Evolutionary conservation across 2,888 invertebrate genomes (phyloP).

Genomic region (Apotomis turbidana): DNA sequence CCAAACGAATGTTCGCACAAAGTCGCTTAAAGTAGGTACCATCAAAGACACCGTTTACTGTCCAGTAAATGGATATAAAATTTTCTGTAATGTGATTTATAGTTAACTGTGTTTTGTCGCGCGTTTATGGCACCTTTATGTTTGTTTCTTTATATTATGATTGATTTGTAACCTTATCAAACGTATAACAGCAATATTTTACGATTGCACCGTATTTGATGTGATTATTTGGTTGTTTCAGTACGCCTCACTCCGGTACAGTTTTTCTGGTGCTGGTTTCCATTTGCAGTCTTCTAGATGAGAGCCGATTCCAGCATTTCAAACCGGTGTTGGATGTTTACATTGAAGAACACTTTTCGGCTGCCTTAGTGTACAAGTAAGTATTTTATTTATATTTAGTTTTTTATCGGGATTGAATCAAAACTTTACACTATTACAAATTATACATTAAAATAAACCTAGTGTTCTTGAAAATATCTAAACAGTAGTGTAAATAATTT

Average conservation of each 20-base stretch:
- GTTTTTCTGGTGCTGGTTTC: constrained; percentile 97
- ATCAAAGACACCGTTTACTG: no score
- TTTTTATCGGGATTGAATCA: no score
- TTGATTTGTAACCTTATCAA: not conserved
- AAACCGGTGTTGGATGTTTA: constrained; percentile 97
- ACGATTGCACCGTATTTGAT: not conserved
- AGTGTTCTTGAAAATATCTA: no score
- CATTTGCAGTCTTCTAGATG: constrained; percentile 95
- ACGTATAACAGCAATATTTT: not conserved
- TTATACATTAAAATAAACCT: no score
- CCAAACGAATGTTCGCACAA: no score
- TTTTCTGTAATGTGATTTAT: no score
- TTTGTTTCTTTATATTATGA: not conserved
- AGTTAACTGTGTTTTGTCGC: no score
- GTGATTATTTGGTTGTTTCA: constrained; percentile 50
- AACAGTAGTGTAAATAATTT: no score
- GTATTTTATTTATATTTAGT: constrained; percentile 50
- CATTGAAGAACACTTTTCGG: constrained; percentile 96
- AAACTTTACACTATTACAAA: no score
- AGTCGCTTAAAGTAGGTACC: no score
- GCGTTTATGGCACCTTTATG: no score
- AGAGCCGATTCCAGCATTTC: constrained; percentile 96
- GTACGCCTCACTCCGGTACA: constrained; percentile 94
- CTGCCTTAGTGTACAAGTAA: constrained; percentile 96
- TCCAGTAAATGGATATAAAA: no score